Evolutionary conservation across 1,140 invertebrate genomes (phyloP), one percentile per base, ranked within the genome.

Genomic region (Leptopilina boulardi): DNA sequence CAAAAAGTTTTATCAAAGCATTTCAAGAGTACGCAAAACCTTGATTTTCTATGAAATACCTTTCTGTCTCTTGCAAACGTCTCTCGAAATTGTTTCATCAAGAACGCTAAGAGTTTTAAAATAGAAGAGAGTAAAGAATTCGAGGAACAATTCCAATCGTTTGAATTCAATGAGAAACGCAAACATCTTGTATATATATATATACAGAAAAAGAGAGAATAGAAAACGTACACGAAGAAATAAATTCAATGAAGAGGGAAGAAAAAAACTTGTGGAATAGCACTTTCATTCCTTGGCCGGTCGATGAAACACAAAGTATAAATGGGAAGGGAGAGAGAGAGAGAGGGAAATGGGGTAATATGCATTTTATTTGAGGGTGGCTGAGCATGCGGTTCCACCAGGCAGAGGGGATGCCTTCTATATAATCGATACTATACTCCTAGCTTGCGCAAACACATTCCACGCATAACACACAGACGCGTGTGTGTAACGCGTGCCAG

Each of bases 401-500:
- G 26, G 47, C 26, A 30, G 26, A 47, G 21, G n/a, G 34, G 73
- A 59, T 34, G 21, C 38, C 26, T 47, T 56, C 47, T 30, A 21
- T 74, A 59, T 51, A 74, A 74, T 74, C 73, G 47, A 74, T 74
- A 74, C 47, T 30, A 30, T 30, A 30, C 26, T 30, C 26, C 26
- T 74, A 34, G 44, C 73, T 74, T 56, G 59, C 59, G 59, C 59
- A 59, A 23, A 21, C 54, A 76, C 59, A 75, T 74, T 30, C 47
- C 30, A 51, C 9, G 41, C 72, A 38, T 38, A 34, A 74, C 44
- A 38, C 30, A 54, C 13, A 38, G 11, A 74, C 47, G 26, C 76
- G 75, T 42, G 76, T 42, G 76, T 72, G 75, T 71, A 41, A 73
- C 71, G 72, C 70, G 76, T 70, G 71, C 74, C 70, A 44, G 51